A percentile compares a stretch with the other conserved stretches of the same genome.
These are phyloP conservation scores for Distichodus sexfasciatus DNA, from an alignment of 2,797 vertebrate genomes.

Conservation along the genomic window DNA sequence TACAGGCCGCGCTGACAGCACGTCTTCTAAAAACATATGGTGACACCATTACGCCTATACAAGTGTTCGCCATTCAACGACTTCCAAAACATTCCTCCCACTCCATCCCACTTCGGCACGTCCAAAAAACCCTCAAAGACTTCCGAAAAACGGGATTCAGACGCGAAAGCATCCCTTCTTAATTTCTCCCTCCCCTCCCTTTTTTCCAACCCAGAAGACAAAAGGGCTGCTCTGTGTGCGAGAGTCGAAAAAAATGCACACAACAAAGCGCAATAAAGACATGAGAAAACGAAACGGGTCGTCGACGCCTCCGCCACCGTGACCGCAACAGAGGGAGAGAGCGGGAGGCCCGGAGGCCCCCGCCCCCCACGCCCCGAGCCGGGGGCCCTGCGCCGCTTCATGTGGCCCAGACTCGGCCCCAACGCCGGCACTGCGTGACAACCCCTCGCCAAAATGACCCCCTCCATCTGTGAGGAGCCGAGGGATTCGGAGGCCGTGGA, in stretches of 20 bases:
- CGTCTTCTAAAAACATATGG: constrained; percentile 16
- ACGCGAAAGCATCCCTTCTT: neutral
- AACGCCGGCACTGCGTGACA: neutral
- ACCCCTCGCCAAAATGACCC: neutral
- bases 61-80: constrained; percentile 30
- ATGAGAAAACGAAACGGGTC: constrained; percentile 33
- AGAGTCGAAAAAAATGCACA: constrained; percentile 32
- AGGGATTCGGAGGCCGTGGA: neutral
- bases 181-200: neutral
- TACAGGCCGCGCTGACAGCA: constrained; percentile 7
- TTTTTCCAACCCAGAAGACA: constrained; percentile 21
- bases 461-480: neutral
- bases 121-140: neutral
- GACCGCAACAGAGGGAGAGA: constrained; percentile 57
- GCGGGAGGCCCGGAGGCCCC: constrained; percentile 31
- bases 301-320: constrained; percentile 56
- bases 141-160: neutral
- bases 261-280: constrained; percentile 38
- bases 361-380: constrained; percentile 7
- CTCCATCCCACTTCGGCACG: neutral
- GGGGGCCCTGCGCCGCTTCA: constrained; percentile 55
- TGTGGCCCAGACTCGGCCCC: constrained; percentile 53
- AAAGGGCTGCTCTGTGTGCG: constrained; percentile 29
- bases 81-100: constrained; percentile 34
- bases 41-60: constrained; percentile 16